Conservation (phyloP, 1,140 invertebrate genomes). For the Pinna nobilis region DNA sequence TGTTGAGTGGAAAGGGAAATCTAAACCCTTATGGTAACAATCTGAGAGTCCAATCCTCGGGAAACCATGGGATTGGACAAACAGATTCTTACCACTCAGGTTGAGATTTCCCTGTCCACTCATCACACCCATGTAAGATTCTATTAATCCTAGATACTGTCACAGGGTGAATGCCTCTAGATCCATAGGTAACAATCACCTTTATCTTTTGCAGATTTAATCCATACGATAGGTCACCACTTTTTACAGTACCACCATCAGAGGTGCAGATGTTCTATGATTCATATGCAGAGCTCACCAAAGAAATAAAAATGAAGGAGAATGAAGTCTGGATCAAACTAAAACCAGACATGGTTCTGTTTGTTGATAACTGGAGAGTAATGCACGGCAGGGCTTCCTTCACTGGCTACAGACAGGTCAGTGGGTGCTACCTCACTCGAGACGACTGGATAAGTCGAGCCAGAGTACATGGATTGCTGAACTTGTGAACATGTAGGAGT, state of each 20-base stretch:
- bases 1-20: no score
- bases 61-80: no score
- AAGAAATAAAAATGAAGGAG: constrained; percentile 76
- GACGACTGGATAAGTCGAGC: constrained; percentile 59
- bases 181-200: neutral
- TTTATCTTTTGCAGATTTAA: constrained; percentile 75
- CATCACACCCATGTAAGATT: no score
- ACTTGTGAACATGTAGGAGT: no score
- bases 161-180: neutral
- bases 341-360: constrained; percentile 80
- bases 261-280: constrained; percentile 80
- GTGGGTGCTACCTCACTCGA: constrained; percentile 56
- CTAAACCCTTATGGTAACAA: no score
- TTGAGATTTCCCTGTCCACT: no score
- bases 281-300: constrained; percentile 78
- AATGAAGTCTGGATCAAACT: constrained; percentile 80
- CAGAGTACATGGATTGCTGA: constrained; percentile 37
- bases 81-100: no score
- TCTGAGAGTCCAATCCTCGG: no score
- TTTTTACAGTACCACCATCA: constrained; percentile 76
- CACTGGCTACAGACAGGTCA: constrained; percentile 72
- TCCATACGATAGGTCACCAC: constrained; percentile 81
- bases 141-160: no score
- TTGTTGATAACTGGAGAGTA: constrained; percentile 86
- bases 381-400: constrained; percentile 83